Evolutionary conservation across 2,888 invertebrate genomes (phyloP), one percentile per base, ranked within the genome.

Genomic region (Chydorus sphaericus): DNA sequence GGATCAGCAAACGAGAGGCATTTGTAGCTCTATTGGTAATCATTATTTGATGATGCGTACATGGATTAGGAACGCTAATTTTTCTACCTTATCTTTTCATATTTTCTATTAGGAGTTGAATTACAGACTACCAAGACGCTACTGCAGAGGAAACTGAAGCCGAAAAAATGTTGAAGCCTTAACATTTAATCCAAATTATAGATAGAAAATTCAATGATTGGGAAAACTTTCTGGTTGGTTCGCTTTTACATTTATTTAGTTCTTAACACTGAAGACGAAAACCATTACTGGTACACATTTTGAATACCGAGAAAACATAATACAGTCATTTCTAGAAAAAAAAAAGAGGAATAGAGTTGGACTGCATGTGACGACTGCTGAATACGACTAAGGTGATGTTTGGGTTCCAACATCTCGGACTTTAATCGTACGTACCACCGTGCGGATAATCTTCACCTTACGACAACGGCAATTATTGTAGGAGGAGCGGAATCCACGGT

Each of bases 11-110:
- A 31, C 36, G 5, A 36, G 26, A 23, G 52, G 36, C 2, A 52
- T 52, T 23, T 52, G 52, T 36, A 52, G 31, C 6, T 31, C 52
- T 16, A 52, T 52, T 36, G 52, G 52, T 52, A 50, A 50, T 33
- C n/a, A n/a, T n/a, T n/a, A n/a, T n/a, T n/a, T n/a, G n/a, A n/a
- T n/a, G n/a, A n/a, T n/a, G n/a, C n/a, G n/a, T n/a, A n/a, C n/a
- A n/a, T n/a, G n/a, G n/a, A n/a, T n/a, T n/a, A n/a, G n/a, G n/a
- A n/a, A n/a, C n/a, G n/a, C n/a, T n/a, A n/a, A n/a, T n/a, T n/a
- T n/a, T n/a, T n/a, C n/a, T n/a, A n/a, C n/a, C n/a, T n/a, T n/a
- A n/a, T n/a, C n/a, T n/a, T n/a, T n/a, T n/a, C n/a, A 39, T 10
- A 16, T 39, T n/a, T n/a, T 39, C 3, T 39, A 20, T 39, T 39